Percentiles rank a stretch among this genome's conserved stretches.
Conservation (phyloP, 2,797 vertebrate species). For the Rachycentron canadum region DNA sequence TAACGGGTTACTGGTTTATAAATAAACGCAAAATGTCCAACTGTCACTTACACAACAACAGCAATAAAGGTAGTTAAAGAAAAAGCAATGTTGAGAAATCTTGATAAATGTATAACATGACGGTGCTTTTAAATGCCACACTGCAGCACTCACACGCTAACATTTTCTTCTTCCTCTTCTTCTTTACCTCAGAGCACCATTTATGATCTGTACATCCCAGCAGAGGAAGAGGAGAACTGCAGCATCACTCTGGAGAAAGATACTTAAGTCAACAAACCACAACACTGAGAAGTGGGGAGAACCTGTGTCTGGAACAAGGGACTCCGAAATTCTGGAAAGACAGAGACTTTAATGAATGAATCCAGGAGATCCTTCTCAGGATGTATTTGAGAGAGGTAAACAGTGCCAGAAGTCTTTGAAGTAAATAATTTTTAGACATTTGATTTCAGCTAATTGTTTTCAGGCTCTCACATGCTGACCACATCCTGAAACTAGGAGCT, state of each 20-base stretch:
- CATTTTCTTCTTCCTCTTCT: background rate
- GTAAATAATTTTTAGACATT: too few species aligned
- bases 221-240: conserved; percentile 51
- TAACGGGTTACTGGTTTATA: too few species aligned
- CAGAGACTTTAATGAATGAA: background rate
- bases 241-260: conserved; percentile 58
- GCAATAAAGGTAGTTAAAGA: too few species aligned
- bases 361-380: background rate
- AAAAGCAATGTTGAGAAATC: too few species aligned
- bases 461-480: too few species aligned
- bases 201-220: conserved; percentile 28
- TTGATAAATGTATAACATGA: background rate
- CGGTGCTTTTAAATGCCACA: background rate
- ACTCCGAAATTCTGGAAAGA: too few species aligned
- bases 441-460: too few species aligned
- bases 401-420: too few species aligned
- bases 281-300: background rate
- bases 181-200: conserved; percentile 27
- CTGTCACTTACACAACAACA: too few species aligned
- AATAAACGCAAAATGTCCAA: too few species aligned
- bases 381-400: too few species aligned
- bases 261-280: background rate
- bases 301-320: background rate
- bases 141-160: background rate
- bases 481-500: too few species aligned